Evolutionary conservation across 2,888 invertebrate genomes (phyloP), one percentile per base, ranked within the genome.

Genomic region (Cyrtodaria siliqua): DNA sequence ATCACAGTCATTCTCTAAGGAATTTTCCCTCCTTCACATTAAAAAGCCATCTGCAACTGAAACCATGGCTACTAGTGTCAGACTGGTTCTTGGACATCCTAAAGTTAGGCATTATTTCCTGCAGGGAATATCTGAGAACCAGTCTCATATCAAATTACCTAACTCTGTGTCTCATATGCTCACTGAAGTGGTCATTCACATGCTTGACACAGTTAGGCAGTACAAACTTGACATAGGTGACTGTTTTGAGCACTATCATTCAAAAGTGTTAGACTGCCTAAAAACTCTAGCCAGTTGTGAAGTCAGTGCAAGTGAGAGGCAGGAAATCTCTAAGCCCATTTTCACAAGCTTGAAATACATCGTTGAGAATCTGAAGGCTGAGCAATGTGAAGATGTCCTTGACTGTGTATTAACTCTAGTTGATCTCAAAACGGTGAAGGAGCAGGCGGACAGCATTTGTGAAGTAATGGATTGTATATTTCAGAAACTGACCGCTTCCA

Each of bases 1-100:
- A 23, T 8, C 14, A 24, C 4, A 23, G 2, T 4, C 23, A 14
- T 26, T 52, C 14, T 23, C 38, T 38, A 20, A 33, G 18, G 56
- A 56, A 20, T 38, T 38, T 18, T 56, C 56, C 2, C 56, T 56
- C 12, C 40, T 56, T 14, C 6, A 56, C 18, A 16, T 40, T 18
- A 20, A 38, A n/a, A 56, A 38, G 16, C 20, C 14, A 40, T 38
- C 56, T n/a, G 12, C 29, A 18, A 20, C 20, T 20, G 56, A 56
- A 20, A 3, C 8, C 2, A 14, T 16, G 26, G 20, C 20, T 4
- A 14, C 47, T 12, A 40, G 27, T 62, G 44, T 68, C 6, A 56
- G 52, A 52, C 40, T 61, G 23, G 62, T 73, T 12, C 62, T 73
- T 0, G 23, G 61, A 18, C 61, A 68, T 57, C 67, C 67, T 23